A percentile compares a stretch with the other conserved stretches of the same genome.
Evolutionary conservation across 2,888 invertebrate species (phyloP).

Genomic region (Melanchra persicariae): DNA sequence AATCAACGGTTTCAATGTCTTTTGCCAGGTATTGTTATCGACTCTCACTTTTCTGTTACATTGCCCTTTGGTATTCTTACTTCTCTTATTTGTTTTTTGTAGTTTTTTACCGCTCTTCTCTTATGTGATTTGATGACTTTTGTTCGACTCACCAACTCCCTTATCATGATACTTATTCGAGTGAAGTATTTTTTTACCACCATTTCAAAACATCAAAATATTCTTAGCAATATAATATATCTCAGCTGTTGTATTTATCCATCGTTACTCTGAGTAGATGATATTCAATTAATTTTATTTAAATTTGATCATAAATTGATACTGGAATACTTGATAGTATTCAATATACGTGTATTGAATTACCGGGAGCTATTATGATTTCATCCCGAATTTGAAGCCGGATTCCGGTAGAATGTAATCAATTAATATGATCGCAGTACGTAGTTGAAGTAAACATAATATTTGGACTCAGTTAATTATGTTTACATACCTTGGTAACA

Average conservation of each 20-base stretch:
- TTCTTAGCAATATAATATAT: background rate
- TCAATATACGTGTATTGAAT: background rate
- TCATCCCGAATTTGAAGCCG: conserved; percentile 1
- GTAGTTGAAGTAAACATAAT: conserved; percentile 22
- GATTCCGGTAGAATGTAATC: conserved; percentile 24
- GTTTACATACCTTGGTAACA: conserved; percentile 28
- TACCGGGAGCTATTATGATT: conserved; percentile 3
- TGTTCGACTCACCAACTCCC: background rate
- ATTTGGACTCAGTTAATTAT: conserved; percentile 12
- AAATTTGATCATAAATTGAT: background rate
- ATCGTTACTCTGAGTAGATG: background rate
- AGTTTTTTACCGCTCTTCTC: background rate
- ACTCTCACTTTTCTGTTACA: background rate
- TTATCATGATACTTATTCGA: too few species aligned
- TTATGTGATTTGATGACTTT: background rate
- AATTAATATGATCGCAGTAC: conserved; percentile 19
- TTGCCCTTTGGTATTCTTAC: too few species aligned
- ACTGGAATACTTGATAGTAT: background rate
- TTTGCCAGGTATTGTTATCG: background rate
- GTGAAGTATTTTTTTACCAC: background rate
- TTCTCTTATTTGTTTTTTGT: too few species aligned
- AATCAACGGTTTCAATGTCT: background rate
- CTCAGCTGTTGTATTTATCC: background rate
- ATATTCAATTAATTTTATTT: background rate
- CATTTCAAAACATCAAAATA: background rate